Evolutionary conservation across 2,888 invertebrate species (phyloP), one percentile per base, ranked within the genome.

Genomic region (Erpobdella octoculata): DNA sequence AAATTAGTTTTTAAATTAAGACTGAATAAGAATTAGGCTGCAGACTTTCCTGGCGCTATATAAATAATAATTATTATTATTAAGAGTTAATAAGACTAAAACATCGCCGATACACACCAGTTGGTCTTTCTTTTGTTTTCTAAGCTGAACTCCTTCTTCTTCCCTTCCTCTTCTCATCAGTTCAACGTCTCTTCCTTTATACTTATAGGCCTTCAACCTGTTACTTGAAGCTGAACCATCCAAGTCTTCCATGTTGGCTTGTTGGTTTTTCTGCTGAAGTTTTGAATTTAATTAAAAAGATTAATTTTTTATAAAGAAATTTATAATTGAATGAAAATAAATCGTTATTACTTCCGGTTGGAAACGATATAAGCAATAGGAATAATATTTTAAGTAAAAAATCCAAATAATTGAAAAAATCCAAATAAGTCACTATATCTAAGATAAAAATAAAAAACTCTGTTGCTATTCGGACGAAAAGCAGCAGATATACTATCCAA

Each of bases 61-160:
- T n/a, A n/a, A n/a, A n/a, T n/a, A n/a, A n/a, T n/a, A n/a, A 18
- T 8, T 67, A 46, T 37, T 25, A 67, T 67, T 67, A 41, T 67
- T n/a, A 25, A 46, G 18, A 46, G 18, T 18, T 18, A 46, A 46
- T 18, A 46, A 46, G 15, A 46, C 15, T 46, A 15, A 18, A 46
- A 15, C 15, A 15, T 18, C 46, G 46, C 18, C 46, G 46, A 46
- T 33, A 25, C 75, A 59, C 35, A 84, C 81, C 83, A 95, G 95
- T 81, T 93, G 92, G 83, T 96, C 96, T 74, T 95, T 86, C 84
- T 95, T 95, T 79, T 93, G 93, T 86, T 96, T 96, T 70, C 96
- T 86, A 66, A 97, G 86, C 81, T 96, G 95, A 36, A 97, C 91
- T 35, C 95, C 95, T 83, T 95, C 95, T 80, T 97, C 96, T 83